Evolutionary conservation across 2,888 invertebrate species (phyloP), one percentile per base, ranked within the genome.

Genomic region (Papilio demoleus): DNA sequence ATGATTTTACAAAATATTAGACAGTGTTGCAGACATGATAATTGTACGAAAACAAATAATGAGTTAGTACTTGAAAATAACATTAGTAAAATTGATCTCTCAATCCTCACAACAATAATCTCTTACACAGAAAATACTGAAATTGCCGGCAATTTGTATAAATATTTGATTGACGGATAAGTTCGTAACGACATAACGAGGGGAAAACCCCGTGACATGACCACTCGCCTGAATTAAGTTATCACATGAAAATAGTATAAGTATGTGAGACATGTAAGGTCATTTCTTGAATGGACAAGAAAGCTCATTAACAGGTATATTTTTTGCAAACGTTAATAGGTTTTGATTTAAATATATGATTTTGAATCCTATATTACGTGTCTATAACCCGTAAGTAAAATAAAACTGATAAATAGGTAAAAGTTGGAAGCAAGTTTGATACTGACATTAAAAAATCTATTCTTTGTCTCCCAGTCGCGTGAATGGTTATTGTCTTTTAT

Each of bases 131-230:
- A 53, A 53, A 53, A 50, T 19, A 22, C 14, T 27, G 8, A 53
- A 53, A 53, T 53, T 9, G 31, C n/a, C 53, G n/a, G 27, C 31
- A 53, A 53, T 53, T 53, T 53, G 53, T 53, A 53, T 53, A 27
- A 53, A 53, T 17, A 53, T 31, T 53, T 53, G 53, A 53, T 53
- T 31, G 53, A 53, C 53, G 17, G 53, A 53, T 53, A 53, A 50
- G 31, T 27, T n/a, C 31, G 53, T 56, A 56, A 31, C 17, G 24
- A 56, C 17, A 56, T 31, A 56, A 56, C 53, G 53, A 56, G 53
- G 31, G 53, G 31, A 4, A 56, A 56, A 9, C 27, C 31, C 31
- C 17, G 0, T 17, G 17, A 2, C 31, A 11, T 31, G 9, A 12
- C 31, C 4, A n/a, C 31, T 31, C 17, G 17, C 8, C 1, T n/a